Base-by-base conservation (phyloP, 2,888 invertebrate genomes). In the Sinelater perroti region DNA sequence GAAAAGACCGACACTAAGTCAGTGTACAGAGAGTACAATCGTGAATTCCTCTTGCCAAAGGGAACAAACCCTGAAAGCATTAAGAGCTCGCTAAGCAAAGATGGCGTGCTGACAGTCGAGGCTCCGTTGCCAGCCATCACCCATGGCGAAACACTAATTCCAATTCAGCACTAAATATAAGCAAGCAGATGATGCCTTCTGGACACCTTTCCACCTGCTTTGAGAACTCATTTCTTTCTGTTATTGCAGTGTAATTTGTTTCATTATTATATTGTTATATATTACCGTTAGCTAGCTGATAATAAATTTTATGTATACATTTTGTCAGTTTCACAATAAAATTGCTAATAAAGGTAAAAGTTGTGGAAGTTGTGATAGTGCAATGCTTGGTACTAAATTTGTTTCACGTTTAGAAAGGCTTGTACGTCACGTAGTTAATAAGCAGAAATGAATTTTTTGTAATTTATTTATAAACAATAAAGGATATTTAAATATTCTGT, bases 11-110 rank as follows among this genome's bases (percentile, higher is more conserved):
- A 96, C 80, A 94, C 93, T 75, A 95, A 96, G 82, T 94, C 95
- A 33, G 95, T 97, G 61, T 97, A 95, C 86, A 88, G 97, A 81
- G 97, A 98, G 80, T 98, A 97, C 87, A 97, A 97, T 81, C 87
- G 96, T 67, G 97, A 97, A 81, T 98, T 97, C 84, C 84, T 97
- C 77, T 82, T 98, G 77, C 98, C 97, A 3, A 93, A 95, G 79
- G 97, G 97, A 70, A 95, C 97, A 57, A 95, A 97, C 80, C 96
- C 97, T 0, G 97, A 97, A 81, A 87, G 88, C 65, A 96, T 98
- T 81, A 93, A 93, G 79, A 97, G 96, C 20, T 96, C 96, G 36
- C 83, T 98, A 75, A 95, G 95, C 76, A 94, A 95, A 78, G 96
- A 97, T 76, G 98, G 98, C 33, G 94, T 97, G 20, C 84, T 98